Evolutionary conservation across 2,888 invertebrate species (phyloP).

Genomic region (Bedellia somnulentella): DNA sequence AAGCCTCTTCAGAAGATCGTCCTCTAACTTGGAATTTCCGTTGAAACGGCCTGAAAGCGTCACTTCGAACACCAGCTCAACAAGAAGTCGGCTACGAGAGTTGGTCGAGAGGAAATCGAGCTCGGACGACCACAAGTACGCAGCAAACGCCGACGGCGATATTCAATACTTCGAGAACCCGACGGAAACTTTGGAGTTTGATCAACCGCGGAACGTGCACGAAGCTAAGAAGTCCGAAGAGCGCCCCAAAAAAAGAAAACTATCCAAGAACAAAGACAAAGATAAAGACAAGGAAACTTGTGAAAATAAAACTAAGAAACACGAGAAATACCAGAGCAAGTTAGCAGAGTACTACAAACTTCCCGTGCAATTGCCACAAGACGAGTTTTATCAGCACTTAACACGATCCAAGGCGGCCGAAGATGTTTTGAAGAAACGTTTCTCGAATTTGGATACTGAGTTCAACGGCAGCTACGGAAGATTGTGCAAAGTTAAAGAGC

Average conservation of each 20-base stretch:
- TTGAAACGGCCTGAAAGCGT: slow-evolving; percentile 50
- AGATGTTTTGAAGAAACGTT: slow-evolving; percentile 42
- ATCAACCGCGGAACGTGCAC: slow-evolving; percentile 41
- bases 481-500: slow-evolving; percentile 50
- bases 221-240: slow-evolving; percentile 42
- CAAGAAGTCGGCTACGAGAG: slow-evolving; percentile 58
- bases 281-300: slow-evolving; percentile 13
- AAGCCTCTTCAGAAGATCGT: slow-evolving; percentile 50
- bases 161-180: slow-evolving; percentile 57
- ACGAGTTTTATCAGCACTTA: slow-evolving; percentile 53
- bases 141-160: slow-evolving; percentile 48
- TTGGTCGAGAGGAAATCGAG: slow-evolving; percentile 55
- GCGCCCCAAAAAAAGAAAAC: slow-evolving; percentile 46
- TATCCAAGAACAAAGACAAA: slow-evolving; percentile 32
- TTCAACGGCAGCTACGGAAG: slow-evolving; percentile 51
- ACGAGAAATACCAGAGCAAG: slow-evolving; percentile 52
- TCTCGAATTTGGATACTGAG: slow-evolving; percentile 48
- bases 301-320: slow-evolving; percentile 42
- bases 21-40: slow-evolving; percentile 45
- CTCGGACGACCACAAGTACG: slow-evolving; percentile 51
- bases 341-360: slow-evolving; percentile 50
- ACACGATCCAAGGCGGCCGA: slow-evolving; percentile 49
- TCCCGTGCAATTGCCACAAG: slow-evolving; percentile 47
- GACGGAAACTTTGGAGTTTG: slow-evolving; percentile 51
- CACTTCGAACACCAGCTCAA: slow-evolving; percentile 49